Base-by-base conservation (phyloP, 2,888 invertebrate species). In the Sturmia bella region DNA sequence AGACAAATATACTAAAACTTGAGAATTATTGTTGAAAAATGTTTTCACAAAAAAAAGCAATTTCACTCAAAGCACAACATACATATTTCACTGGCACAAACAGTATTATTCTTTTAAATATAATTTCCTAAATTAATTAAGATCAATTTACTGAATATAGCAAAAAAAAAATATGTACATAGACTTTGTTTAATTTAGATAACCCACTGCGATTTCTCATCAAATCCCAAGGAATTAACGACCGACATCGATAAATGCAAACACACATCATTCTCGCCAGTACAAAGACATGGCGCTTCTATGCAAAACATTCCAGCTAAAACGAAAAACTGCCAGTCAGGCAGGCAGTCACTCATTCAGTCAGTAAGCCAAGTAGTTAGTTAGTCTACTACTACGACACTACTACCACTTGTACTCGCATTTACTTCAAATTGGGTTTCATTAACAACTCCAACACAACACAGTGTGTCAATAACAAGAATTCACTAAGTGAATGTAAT, bases 111-210 rank as follows among this genome's bases (percentile, higher is more conserved):
- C 12, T 43, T 13, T 13, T 6, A 45, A 52, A 56, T 15, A 19
- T 13, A 24, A 66, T 61, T 69, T 61, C 52, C 43, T 66, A 66
- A 78, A 59, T 79, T 73, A 73, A 66, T 73, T 79, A 56, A 73
- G 66, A 66, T 68, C 52, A 68, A 61, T 54, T 59, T 66, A 37
- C 17, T 15, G 52, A 64, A 66, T 54, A 70, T 45, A 74, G 59
- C 66, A 48, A 68, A 41, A 57, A 76, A 48, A 72, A 41, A 66
- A 57, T 54, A 59, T 45, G 66, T 45, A 83, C 9, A 9, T 83
- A 84, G 84, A 87, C 80, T 85, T 70, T 84, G 85, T 86, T 86
- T 21, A 85, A 63, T 57, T 74, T 63, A 50, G 68, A 75, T 74
- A 70, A 77, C 73, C 83, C 63, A 79, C 57, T 77, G 70, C 56